Evolutionary conservation across 1,140 invertebrate species (phyloP), one percentile per base, ranked within the genome.

Genomic region (Microvelia longipes): DNA sequence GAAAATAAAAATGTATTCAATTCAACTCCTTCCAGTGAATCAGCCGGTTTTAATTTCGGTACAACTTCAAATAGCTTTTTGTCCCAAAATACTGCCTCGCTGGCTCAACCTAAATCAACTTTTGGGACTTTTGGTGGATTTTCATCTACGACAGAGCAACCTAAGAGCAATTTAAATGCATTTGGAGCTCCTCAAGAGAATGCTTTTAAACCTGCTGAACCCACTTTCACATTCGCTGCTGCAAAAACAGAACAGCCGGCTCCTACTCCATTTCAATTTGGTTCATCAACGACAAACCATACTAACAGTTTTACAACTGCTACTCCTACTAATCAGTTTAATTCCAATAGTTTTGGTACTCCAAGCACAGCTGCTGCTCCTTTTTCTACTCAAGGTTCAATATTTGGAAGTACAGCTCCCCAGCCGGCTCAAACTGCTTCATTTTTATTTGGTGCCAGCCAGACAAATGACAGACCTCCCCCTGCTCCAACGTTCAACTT

Each of bases 401-500:
- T 50, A 13, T 68, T 68, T 68, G 67, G 67, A 19, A 68, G n/a
- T 13, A n/a, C 68, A 2, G 50, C 68, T 2, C 15, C 68, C 15
- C 62, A 64, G 5, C 62, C 15, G 11, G 24, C 61, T 27, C 28
- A 28, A 19, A 13, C 67, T 26, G 25, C 68, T 25, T 30, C 61
- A 2, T 69, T 69, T 28, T 5, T 30, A 19, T 69, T 69, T 61
- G 68, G 35, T 2, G 61, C 68, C 28, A 2, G 5, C 2, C 68
- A 69, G 63, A 19, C 35, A 5, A 64, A 26, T 64, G 62, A 64
- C 15, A 50, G 35, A 30, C 67, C 28, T 2, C 28, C 66, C 15
- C 30, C 30, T 30, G 28, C 67, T 13, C 67, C 68, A 14, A 19
- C 61, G 29, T 69, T 69, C 28, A 61, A 61, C 2, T 69, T 69